phyloP scores from a whole-genome alignment of 1,140 invertebrate genomes.

The Lasaia peninsularis region DNA sequence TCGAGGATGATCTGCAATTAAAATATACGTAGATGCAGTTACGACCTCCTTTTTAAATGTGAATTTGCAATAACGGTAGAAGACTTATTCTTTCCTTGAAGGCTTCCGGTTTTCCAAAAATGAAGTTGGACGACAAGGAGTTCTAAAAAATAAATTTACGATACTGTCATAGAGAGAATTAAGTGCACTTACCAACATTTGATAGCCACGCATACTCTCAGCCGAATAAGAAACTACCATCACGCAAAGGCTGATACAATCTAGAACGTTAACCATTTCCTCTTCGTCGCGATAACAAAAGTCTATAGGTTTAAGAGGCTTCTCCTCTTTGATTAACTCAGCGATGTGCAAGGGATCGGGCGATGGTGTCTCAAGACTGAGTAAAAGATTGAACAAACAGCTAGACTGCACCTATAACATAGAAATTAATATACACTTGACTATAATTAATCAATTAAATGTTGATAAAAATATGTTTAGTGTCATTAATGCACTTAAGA shows the following conservation, averaged over 20 bases:
- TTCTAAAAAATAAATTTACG: no score
- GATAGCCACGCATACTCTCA: slow-evolving; percentile 95
- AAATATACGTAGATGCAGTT: background rate
- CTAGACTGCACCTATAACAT: slow-evolving; percentile 88
- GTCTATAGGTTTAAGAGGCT: slow-evolving; percentile 97
- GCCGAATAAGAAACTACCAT: slow-evolving; percentile 98
- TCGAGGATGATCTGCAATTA: slow-evolving; percentile 92
- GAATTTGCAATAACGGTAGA: no score
- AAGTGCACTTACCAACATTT: slow-evolving; percentile 91
- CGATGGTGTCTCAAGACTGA: slow-evolving; percentile 94
- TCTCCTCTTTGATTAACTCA: slow-evolving; percentile 96
- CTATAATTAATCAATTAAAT: no score
- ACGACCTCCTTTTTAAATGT: no score
- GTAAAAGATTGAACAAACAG: slow-evolving; percentile 92
- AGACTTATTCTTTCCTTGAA: no score
- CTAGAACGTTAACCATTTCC: slow-evolving; percentile 94
- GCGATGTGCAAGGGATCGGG: slow-evolving; percentile 97
- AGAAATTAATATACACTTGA: background rate
- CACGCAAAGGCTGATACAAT: slow-evolving; percentile 96
- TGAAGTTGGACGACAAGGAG: no score
- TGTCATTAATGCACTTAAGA: no score
- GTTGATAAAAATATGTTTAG: no score
- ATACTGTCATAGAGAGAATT: background rate
- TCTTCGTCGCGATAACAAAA: slow-evolving; percentile 98
- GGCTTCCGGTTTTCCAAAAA: no score